Base-by-base conservation (phyloP, 2,113 vertebrate species). In the Boulengeromyrus knoepffleri region DNA sequence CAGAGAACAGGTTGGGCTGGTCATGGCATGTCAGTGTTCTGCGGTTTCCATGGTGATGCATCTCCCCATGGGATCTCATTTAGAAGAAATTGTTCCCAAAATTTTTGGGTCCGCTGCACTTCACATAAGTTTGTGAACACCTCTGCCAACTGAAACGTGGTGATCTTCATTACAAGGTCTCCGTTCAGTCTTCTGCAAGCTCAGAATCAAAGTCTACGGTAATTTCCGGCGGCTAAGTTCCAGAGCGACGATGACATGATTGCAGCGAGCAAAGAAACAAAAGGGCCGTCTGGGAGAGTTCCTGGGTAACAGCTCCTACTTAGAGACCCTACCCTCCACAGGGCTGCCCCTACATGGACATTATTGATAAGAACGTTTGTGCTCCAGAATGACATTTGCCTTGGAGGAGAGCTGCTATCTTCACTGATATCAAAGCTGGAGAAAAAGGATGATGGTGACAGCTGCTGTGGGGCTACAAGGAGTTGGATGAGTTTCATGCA, bases 211-310 rank as follows among this genome's bases (percentile, higher is more conserved):
- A 70, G 70, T 24, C 31, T 12, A 77, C 15, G 70, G 31, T 77
- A 77, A 36, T 39, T 15, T 77, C 42, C 83, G 53, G 88, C 1
- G 24, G 50, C n/a, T 24, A 27, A 13, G 74, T 19, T 15, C 15
- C 47, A 66, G 91, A 84, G 62, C 88, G 47, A 52, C 74, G 74
- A 56, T 45, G 74, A 89, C 91, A 92, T 91, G 74, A 42, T 42
- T 17, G 74, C 36, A 86, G 91, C 77, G 66, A 42, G 39, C 1
- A 88, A 74, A 88, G 45, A 36, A 13, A 70, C 62, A 31, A 70
- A 31, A 89, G 58, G 19, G 3, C 90, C 39, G 19, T 85, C 89
- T 85, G 50, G 91, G 87, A 47, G 42, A 27, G 89, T 15, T 36
- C 13, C 31, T 77, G 15, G 15, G 74, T 39, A 80, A 80, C 15